Conservation (phyloP, 2,797 vertebrate genomes). For the Nannoperca australis region DNA sequence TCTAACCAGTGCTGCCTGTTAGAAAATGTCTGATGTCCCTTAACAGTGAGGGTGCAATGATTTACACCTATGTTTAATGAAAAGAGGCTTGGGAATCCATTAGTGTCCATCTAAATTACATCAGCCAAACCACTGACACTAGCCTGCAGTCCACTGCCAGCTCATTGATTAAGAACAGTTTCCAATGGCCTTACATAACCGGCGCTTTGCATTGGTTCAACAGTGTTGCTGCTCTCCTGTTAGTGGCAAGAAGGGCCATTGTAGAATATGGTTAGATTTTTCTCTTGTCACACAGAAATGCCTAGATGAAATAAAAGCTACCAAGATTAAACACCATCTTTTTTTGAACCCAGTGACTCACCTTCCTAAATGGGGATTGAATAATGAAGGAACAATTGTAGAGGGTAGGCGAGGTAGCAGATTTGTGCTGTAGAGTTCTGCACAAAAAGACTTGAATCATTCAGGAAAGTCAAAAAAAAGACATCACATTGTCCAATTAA, state of each 20-base stretch:
- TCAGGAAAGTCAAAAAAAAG: slow-evolving; percentile 44
- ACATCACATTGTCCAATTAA: slow-evolving; percentile 72
- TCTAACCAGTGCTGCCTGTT: slow-evolving; percentile 41
- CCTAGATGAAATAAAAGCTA: slow-evolving; percentile 64
- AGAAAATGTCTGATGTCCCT: slow-evolving; percentile 42
- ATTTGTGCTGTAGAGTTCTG: slow-evolving; percentile 10
- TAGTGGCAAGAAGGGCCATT: slow-evolving; percentile 3
- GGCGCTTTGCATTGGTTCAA: slow-evolving; percentile 47
- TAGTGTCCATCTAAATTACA: slow-evolving; percentile 78
- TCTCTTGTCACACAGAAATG: slow-evolving; percentile 28
- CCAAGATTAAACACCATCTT: slow-evolving; percentile 38
- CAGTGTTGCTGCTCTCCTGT: slow-evolving; percentile 27
- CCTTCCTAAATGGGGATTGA: slow-evolving; percentile 39
- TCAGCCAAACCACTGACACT: slow-evolving; percentile 71
- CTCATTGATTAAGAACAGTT: slow-evolving; percentile 72
- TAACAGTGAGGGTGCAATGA: slow-evolving; percentile 57
- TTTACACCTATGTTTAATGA: slow-evolving; percentile 75
- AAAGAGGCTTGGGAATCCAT: slow-evolving; percentile 70
- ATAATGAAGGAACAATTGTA: slow-evolving; percentile 46
- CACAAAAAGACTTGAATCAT: slow-evolving; percentile 49
- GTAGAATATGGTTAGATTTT: slow-evolving; percentile 17
- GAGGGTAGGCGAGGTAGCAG: slow-evolving; percentile 11
- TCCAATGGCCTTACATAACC: slow-evolving; percentile 71
- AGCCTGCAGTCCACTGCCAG: slow-evolving; percentile 62
- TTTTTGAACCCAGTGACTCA: slow-evolving; percentile 36